These are phyloP conservation scores for Drusus annulatus DNA, from an alignment of 1,140 invertebrate species.

Conservation along the genomic window DNA sequence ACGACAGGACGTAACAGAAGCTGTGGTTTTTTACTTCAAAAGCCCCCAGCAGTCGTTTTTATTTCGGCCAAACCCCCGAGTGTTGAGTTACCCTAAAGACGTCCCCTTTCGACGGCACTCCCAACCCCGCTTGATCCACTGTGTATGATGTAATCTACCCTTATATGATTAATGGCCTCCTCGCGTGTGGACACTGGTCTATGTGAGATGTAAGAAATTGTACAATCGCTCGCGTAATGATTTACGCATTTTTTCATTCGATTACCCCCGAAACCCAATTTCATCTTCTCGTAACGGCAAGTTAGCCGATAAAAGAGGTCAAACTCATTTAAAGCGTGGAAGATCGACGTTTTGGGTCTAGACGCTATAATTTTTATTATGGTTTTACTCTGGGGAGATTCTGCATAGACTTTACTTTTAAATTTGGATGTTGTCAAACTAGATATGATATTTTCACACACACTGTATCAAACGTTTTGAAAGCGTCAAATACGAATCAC, in stretches of 20 bases:
- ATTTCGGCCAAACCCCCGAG: not conserved
- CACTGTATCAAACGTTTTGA: no score
- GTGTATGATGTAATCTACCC: slow-evolving; percentile 15
- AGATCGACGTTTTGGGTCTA: not conserved
- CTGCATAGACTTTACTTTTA: no score
- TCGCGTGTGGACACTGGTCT: not conserved
- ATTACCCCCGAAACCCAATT: slow-evolving; percentile 22
- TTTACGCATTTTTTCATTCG: slow-evolving; percentile 28
- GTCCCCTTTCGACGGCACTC: not conserved
- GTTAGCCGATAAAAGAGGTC: not conserved
- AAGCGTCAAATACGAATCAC: no score
- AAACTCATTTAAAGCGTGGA: not conserved
- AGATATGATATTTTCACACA: no score
- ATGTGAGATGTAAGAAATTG: slow-evolving; percentile 22
- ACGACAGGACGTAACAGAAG: no score
- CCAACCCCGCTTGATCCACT: not conserved
- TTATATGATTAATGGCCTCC: not conserved
- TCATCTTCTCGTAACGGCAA: slow-evolving; percentile 4
- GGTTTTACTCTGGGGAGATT: no score
- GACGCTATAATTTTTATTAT: not conserved
- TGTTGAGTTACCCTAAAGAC: not conserved
- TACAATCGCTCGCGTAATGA: slow-evolving; percentile 6
- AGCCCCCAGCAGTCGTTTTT: no score
- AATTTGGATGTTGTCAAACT: no score
- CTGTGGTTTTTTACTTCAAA: no score